Evolutionary conservation across 2,113 vertebrate species (phyloP).

Genomic region (mouse (Mus musculus)): GRCm39 chr13:48188501-48189000

Average conservation of each 20-base stretch:
- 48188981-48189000: background rate
- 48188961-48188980: background rate
- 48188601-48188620: background rate
- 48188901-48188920: background rate
- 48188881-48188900: background rate
- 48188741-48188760: background rate
- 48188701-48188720: constrained; percentile 1
- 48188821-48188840: background rate
- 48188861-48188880: background rate
- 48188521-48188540: background rate
- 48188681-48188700: background rate
- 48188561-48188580: background rate
- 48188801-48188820: background rate
- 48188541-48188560: background rate
- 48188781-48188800: background rate
- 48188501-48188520: background rate
- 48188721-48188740: background rate
- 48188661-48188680: background rate
- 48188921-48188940: background rate
- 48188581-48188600: background rate
- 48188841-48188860: background rate
- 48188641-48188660: background rate
- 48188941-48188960: background rate
- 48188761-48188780: background rate
- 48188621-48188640: background rate